Evolutionary conservation across 2,888 invertebrate genomes (phyloP).

Genomic region (Ryuthela nishihirai): DNA sequence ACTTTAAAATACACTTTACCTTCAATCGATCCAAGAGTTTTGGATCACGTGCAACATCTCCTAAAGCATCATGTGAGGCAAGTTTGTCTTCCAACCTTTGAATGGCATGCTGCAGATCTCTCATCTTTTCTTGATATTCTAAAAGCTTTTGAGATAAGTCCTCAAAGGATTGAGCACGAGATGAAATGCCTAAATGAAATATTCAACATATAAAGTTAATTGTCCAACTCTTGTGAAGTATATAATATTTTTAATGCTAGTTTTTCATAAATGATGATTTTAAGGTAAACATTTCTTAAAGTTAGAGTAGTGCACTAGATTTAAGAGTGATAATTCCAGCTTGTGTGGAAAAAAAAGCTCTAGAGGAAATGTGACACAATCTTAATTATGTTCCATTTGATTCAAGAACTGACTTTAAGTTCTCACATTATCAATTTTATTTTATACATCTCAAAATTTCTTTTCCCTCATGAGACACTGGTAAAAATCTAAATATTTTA

Average conservation of each 20-base stretch:
- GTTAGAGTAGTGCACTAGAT: too few species aligned
- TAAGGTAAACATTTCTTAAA: not conserved
- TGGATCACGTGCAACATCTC: conserved; percentile 61
- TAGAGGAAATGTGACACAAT: too few species aligned
- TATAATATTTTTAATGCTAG: not conserved
- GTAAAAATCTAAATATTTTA: too few species aligned
- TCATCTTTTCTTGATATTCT: conserved; percentile 77
- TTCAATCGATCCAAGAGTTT: conserved; percentile 80
- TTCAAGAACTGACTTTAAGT: too few species aligned
- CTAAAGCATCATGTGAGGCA: conserved; percentile 66
- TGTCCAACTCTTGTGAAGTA: not conserved
- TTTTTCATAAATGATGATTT: too few species aligned
- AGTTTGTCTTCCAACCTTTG: conserved; percentile 84
- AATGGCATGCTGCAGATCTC: conserved; percentile 75
- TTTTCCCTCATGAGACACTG: too few species aligned
- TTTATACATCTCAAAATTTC: too few species aligned
- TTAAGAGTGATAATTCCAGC: too few species aligned
- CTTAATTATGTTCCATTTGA: too few species aligned
- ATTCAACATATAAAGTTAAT: not conserved
- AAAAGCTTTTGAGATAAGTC: conserved; percentile 65
- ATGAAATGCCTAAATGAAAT: conserved; percentile 57
- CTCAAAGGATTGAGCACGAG: conserved; percentile 73
- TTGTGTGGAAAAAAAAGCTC: too few species aligned
- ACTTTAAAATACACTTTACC: conserved; percentile 46
- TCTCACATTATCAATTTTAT: too few species aligned